Evolutionary conservation across 2,113 vertebrate genomes (phyloP).

Genomic region (Rhea americana): DNA sequence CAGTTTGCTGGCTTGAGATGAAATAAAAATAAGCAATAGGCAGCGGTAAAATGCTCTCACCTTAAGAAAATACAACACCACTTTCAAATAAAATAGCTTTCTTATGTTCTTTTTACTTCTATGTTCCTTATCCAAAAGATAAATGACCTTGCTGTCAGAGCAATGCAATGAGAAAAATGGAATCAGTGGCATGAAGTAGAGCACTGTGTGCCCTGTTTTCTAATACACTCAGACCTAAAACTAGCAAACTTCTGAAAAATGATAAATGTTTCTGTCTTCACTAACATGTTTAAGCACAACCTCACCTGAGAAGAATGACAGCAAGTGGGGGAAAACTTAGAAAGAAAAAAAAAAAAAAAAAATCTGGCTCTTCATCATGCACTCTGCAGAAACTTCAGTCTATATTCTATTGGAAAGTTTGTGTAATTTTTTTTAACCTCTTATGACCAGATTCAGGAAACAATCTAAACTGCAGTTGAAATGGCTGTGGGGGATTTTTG

Average conservation of each 20-base stretch:
- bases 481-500: neutral
- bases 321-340: neutral
- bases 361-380: neutral
- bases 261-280: neutral
- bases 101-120: neutral
- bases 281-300: neutral
- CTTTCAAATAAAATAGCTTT: neutral
- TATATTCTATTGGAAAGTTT: neutral
- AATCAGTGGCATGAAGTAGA: neutral
- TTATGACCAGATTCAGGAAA: neutral
- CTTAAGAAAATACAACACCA: neutral
- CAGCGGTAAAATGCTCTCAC: neutral
- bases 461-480: neutral
- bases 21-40: neutral
- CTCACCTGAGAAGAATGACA: neutral
- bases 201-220: neutral
- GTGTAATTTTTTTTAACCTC: neutral
- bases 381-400: neutral
- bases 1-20: neutral
- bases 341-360: neutral
- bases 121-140: neutral
- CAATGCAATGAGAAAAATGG: conserved; percentile 39
- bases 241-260: neutral
- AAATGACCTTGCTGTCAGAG: conserved; percentile 38
- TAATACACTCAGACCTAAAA: neutral